Evolutionary conservation across 2,888 invertebrate species (phyloP).

Genomic region (Luperina testacea): DNA sequence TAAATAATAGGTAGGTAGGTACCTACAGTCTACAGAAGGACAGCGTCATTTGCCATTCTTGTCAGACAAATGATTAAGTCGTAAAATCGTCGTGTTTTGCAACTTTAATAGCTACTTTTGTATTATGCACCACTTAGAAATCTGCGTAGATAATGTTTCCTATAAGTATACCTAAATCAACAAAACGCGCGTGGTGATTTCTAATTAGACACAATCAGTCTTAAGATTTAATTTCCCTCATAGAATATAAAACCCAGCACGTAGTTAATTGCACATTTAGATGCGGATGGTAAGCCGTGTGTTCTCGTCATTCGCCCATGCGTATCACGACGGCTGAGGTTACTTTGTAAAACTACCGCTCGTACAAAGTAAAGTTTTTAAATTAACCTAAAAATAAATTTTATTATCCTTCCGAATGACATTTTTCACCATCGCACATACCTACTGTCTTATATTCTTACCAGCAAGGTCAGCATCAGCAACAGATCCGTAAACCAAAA

Average conservation of each 20-base stretch:
- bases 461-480: slow-evolving; percentile 83
- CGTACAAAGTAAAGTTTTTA: slow-evolving; percentile 21
- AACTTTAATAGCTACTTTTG: slow-evolving; percentile 32
- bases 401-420: slow-evolving; percentile 51
- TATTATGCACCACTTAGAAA: slow-evolving; percentile 38
- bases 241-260: slow-evolving; percentile 41
- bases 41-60: slow-evolving; percentile 30
- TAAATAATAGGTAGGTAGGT: neutral
- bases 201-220: slow-evolving; percentile 32
- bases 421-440: slow-evolving; percentile 63
- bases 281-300: slow-evolving; percentile 52
- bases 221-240: slow-evolving; percentile 50
- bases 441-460: slow-evolving; percentile 72
- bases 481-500: slow-evolving; percentile 84
- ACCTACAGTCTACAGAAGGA: neutral
- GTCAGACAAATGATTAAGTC: slow-evolving; percentile 29
- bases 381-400: slow-evolving; percentile 33
- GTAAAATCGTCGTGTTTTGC: slow-evolving; percentile 37
- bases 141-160: slow-evolving; percentile 43
- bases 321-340: slow-evolving; percentile 40
- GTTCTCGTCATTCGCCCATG: slow-evolving; percentile 44
- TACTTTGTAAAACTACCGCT: slow-evolving; percentile 27
- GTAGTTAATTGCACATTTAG: slow-evolving; percentile 61
- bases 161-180: slow-evolving; percentile 29
- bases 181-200: slow-evolving; percentile 38